Percentiles rank a stretch among this genome's conserved stretches.
Evolutionary conservation across 2,888 invertebrate species (phyloP).

Genomic region (Dryobota labecula): DNA sequence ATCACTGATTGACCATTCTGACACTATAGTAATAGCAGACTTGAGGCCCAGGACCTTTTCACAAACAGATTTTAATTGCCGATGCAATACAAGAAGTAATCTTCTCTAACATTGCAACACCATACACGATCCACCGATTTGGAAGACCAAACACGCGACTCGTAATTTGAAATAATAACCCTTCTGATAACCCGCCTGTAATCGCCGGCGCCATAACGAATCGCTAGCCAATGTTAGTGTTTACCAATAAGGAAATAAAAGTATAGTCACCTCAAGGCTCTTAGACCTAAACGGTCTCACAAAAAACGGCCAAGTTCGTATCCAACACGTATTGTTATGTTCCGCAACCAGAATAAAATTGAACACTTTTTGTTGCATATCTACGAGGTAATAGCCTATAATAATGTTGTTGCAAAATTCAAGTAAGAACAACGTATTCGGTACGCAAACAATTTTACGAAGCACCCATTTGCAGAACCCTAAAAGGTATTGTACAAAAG

Average conservation of each 20-base stretch:
- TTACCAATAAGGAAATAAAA: constrained; percentile 86
- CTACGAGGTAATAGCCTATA: constrained; percentile 45
- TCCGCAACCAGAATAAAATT: constrained; percentile 65
- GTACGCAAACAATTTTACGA: constrained; percentile 12
- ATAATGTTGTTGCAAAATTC: constrained; percentile 50
- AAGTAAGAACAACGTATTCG: constrained; percentile 24
- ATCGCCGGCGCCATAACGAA: constrained; percentile 63
- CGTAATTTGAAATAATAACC: constrained; percentile 52
- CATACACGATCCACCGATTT: constrained; percentile 41
- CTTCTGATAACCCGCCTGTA: constrained; percentile 38
- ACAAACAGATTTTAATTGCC: constrained; percentile 12
- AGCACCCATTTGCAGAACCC: constrained; percentile 21
- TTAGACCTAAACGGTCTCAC: constrained; percentile 70
- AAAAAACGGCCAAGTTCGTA: constrained; percentile 63
- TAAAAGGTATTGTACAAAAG: constrained; percentile 44
- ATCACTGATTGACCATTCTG: no score
- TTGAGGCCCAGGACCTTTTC: no score
- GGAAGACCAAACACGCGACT: constrained; percentile 37
- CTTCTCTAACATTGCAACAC: constrained; percentile 33
- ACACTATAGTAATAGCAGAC: no score
- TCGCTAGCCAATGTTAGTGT: constrained; percentile 66
- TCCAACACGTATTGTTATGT: constrained; percentile 67
- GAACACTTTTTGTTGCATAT: constrained; percentile 63
- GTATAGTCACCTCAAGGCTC: constrained; percentile 80
- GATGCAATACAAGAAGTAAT: constrained; percentile 42